Evolutionary conservation across 1,140 invertebrate genomes (phyloP).

Genomic region (Pristionchus pacificus): DNA sequence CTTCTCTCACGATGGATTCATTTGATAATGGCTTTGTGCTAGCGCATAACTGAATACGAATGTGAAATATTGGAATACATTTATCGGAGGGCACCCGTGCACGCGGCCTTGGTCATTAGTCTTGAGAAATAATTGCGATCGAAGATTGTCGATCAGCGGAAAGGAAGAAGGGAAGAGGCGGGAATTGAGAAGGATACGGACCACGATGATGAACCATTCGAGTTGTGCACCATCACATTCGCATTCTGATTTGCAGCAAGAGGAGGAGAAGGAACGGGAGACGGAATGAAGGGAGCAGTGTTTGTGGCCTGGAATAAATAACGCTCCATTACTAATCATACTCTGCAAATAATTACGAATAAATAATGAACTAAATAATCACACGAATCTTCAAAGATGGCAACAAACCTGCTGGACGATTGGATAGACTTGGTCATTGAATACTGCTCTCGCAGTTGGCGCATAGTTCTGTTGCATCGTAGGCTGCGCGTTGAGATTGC

Average conservation of each 20-base stretch:
- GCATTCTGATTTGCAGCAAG: neutral
- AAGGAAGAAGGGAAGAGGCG: neutral
- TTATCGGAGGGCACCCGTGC: too few species aligned
- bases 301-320: too few species aligned
- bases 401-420: conserved; percentile 15
- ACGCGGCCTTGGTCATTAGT: too few species aligned
- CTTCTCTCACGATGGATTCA: too few species aligned
- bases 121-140: neutral
- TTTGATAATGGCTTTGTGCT: too few species aligned
- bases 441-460: conserved; percentile 18
- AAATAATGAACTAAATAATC: neutral
- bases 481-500: conserved; percentile 19
- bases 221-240: neutral
- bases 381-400: neutral
- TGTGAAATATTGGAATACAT: too few species aligned
- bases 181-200: neutral
- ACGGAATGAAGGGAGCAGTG: too few species aligned
- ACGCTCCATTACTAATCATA: too few species aligned
- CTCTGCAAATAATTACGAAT: neutral
- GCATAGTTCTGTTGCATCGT: conserved; percentile 16
- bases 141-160: neutral
- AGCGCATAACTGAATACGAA: too few species aligned
- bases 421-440: conserved; percentile 27
- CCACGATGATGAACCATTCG: neutral
- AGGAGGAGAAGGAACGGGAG: neutral